A percentile compares a stretch with the other conserved stretches of the same genome.
Conservation (phyloP, 2,797 vertebrate species). For the Schizothorax lantsangensis region DNA sequence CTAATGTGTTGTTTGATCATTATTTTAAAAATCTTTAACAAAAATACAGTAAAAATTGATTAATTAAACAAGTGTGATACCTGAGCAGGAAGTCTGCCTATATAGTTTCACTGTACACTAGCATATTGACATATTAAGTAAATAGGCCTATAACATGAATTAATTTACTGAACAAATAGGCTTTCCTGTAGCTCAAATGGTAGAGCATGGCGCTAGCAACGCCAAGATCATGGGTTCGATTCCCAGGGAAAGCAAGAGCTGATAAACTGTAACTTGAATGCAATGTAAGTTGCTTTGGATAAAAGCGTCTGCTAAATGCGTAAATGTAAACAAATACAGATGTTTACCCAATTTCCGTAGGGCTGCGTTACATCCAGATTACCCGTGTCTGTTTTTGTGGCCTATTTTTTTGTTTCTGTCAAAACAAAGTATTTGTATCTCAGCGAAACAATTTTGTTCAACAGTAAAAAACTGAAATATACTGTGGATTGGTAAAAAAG, state of each 20-base stretch:
- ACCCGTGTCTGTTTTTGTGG: neutral
- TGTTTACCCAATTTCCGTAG: neutral
- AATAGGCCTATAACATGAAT: neutral
- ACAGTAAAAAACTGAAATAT: neutral
- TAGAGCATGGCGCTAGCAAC: too few species aligned
- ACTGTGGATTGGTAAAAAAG: neutral
- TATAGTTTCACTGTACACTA: neutral
- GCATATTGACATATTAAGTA: neutral
- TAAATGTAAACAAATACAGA: too few species aligned
- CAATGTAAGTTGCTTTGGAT: too few species aligned
- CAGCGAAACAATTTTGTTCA: neutral
- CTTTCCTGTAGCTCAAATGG: too few species aligned
- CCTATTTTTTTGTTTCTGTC: neutral
- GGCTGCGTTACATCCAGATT: neutral
- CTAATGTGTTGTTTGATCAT: neutral
- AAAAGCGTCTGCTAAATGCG: too few species aligned
- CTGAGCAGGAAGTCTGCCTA: neutral
- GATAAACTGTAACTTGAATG: too few species aligned
- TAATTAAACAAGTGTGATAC: neutral
- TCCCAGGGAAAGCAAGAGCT: too few species aligned
- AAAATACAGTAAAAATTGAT: neutral
- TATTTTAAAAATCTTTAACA: neutral
- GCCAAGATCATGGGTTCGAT: too few species aligned
- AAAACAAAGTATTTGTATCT: neutral
- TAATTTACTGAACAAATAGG: neutral